Base-by-base conservation (phyloP, 2,888 invertebrate genomes). In the Cheilosia vernalis region DNA sequence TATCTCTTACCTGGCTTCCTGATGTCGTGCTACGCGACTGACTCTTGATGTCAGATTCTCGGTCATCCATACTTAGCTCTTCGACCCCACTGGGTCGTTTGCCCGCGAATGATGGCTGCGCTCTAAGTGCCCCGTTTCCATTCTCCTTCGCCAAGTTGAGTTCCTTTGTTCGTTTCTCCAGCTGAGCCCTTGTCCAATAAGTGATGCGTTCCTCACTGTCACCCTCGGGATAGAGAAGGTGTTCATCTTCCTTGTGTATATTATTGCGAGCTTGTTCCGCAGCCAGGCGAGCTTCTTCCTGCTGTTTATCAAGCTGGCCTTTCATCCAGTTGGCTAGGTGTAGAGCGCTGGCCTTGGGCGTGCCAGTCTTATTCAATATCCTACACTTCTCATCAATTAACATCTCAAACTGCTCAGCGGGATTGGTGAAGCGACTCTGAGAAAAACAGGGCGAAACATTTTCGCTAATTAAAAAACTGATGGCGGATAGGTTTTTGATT, bases 311-410 rank as follows among this genome's bases (percentile, higher is more conserved):
- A 63, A 96, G 93, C 82, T 96, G 94, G 4, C 95, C 95, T 78
- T 95, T 95, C 95, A 96, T 96, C 96, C 96, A 96, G 89, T 95
- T 94, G 87, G 96, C 96, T 87, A 96, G 92, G 88, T 96, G 96
- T 61, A 96, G 91, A 0, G 96, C 95, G 73, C 95, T 95, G 17
- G 95, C 95, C 90, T 94, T 95, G 88, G 95, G 94, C 47, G 94
- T 93, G 61, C 94, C 94, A 63, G 93, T 93, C 90, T 94, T 94
- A 87, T 94, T 94, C 82, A 95, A 91, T 82, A 94, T 93, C 87
- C 94, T 94, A 90, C 94, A 95, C 89, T 94, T 94, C 90, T 94
- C 94, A 89, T 94, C 94, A 87, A 94, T 94, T 84, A 94, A 90
- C 89, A 94, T 93, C 88, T 94, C 94, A 82, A 94, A 92, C 89